Conservation (phyloP, 1,140 invertebrate species). For the Popillia japonica region DNA sequence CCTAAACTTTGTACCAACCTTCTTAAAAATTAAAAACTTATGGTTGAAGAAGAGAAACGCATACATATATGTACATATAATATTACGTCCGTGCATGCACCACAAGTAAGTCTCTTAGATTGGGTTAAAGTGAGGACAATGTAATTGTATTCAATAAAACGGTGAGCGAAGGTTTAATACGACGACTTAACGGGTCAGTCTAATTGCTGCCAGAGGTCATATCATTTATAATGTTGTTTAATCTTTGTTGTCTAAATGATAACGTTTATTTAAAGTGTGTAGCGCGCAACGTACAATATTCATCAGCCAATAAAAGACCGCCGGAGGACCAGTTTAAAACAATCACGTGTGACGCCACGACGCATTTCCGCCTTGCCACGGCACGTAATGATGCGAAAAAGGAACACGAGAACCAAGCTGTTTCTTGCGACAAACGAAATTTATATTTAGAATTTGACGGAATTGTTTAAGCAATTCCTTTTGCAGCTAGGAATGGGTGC, state of each 20-base stretch:
- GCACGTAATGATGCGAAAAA: no score
- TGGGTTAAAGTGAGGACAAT: slow-evolving; percentile 31
- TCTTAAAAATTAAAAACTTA: no score
- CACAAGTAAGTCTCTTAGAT: slow-evolving; percentile 33
- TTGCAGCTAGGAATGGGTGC: no score
- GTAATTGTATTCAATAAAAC: slow-evolving; percentile 33
- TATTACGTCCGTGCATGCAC: no score
- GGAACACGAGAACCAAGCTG: no score
- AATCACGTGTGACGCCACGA: not conserved
- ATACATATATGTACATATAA: no score
- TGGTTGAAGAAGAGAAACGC: no score
- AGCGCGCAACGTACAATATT: not conserved
- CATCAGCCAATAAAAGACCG: slow-evolving; percentile 4
- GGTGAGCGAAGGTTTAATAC: slow-evolving; percentile 22
- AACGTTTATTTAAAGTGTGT: slow-evolving; percentile 20
- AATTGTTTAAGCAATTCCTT: no score
- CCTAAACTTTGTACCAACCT: no score
- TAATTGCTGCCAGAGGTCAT: slow-evolving; percentile 31
- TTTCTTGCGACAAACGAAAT: no score
- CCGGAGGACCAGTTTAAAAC: not conserved
- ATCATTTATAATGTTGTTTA: slow-evolving; percentile 29
- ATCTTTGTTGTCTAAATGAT: slow-evolving; percentile 29
- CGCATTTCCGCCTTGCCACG: not conserved
- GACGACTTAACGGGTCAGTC: slow-evolving; percentile 28
- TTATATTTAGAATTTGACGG: no score